Evolutionary conservation across 1,140 invertebrate genomes (phyloP).

Genomic region (Saccostrea cuccullata): DNA sequence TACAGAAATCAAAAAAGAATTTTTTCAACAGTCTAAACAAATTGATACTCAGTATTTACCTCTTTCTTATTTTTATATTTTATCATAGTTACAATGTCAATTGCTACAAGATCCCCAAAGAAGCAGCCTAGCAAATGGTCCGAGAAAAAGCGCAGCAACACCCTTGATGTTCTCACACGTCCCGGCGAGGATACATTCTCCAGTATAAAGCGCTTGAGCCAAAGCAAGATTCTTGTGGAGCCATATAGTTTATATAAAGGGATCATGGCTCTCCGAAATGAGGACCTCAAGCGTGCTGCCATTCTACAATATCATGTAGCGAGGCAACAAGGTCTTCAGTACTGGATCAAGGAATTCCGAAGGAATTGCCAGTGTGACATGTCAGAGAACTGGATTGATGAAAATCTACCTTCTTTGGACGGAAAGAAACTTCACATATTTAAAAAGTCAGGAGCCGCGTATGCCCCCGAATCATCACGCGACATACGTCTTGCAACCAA

Average conservation of each 20-base stretch:
- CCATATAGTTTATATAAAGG: conserved; percentile 10
- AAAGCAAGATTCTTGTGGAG: not conserved
- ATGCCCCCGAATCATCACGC: not conserved
- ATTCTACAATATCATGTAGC: not conserved
- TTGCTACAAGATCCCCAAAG: no score
- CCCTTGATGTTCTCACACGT: not conserved
- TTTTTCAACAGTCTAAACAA: no score
- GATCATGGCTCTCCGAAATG: not conserved
- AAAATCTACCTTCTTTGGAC: not conserved
- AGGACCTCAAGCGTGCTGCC: not conserved
- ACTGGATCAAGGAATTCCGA: no score
- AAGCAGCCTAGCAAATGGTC: no score
- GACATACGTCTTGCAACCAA: conserved; percentile 7
- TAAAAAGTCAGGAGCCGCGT: not conserved
- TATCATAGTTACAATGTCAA: no score
- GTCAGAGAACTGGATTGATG: not conserved
- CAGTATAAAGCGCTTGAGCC: not conserved
- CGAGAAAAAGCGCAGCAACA: not conserved
- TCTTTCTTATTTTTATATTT: no score
- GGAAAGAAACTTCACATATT: not conserved
- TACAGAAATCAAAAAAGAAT: no score
- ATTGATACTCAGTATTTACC: no score
- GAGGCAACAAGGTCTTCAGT: not conserved
- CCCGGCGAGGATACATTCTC: not conserved
- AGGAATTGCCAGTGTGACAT: not conserved